Base-by-base conservation (phyloP, 2,113 vertebrate species). In the Meles meles region DNA sequence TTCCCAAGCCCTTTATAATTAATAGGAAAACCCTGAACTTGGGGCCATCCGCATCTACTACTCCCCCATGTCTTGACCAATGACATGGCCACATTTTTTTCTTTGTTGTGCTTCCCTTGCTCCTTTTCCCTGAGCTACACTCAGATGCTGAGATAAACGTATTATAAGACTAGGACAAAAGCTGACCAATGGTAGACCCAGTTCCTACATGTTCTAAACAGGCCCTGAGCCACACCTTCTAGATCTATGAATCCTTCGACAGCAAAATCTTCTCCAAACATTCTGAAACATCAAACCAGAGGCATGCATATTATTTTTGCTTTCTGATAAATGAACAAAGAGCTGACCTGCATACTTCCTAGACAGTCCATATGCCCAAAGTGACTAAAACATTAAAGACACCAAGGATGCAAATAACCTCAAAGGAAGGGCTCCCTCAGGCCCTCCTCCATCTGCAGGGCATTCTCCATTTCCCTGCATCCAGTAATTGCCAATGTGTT, bases 381-480 rank as follows among this genome's bases (percentile, higher is more conserved):
- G 34, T 37, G 52, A 72, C 1, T 25, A 9, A 61, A 63, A 10
- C 5, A 31, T 27, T 81, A 90, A 81, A 90, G 10, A 49, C 15
- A 49, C 47, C 5, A 47, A 55, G 9, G 18, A 34, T 1, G 29
- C 6, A 63, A 47, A 34, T 25, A 59, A 12, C 9, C 27, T 23
- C 7, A 23, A 52, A 61, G 29, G 37, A 69, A 18, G 21, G 5
- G 1, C 0, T 83, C 2, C 47, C 34, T 6, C 21, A 10, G 6
- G 0, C 12, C 1, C n/a, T 39, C 1, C n/a, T 39, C 34, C 4
- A 61, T 18, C 3, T 15, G 4, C 10, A 44, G 9, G 5, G 1
- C 17, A 55, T 83, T 77, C 2, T 93, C 1, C 21, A 65, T 34
- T 81, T 96, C 27, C 47, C 31, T 4, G 8, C 29, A 12, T 57